These are phyloP conservation scores for Clitarchus hookeri DNA, from an alignment of 2,888 invertebrate species.

Conservation along the genomic window DNA sequence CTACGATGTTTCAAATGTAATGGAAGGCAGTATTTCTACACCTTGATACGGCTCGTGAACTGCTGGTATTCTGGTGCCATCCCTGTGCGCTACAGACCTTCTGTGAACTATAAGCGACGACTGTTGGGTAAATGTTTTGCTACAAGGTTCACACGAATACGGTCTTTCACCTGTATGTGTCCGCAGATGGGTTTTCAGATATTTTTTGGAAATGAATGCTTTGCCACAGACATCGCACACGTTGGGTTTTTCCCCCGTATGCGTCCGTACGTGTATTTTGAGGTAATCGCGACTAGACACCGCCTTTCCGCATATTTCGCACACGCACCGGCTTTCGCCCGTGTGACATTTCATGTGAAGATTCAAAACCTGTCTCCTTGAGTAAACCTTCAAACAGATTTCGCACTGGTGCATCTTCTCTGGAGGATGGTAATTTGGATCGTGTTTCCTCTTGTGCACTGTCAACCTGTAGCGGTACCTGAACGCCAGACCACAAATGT, in stretches of 20 bases:
- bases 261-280: constrained; percentile 65
- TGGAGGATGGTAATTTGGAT: constrained; percentile 50
- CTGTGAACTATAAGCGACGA: constrained; percentile 50
- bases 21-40: not conserved
- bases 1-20: not conserved
- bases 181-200: constrained; percentile 49
- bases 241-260: constrained; percentile 66
- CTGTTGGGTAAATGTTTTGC: constrained; percentile 50
- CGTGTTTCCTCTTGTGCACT: constrained; percentile 52
- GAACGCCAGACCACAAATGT: constrained; percentile 52
- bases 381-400: constrained; percentile 53
- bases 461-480: constrained; percentile 38
- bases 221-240: constrained; percentile 60
- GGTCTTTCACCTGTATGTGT: constrained; percentile 49
- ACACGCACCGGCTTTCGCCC: constrained; percentile 59
- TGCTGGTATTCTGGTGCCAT: not conserved
- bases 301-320: constrained; percentile 65
- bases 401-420: constrained; percentile 54
- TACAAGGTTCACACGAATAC: constrained; percentile 50
- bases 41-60: not conserved
- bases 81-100: constrained; percentile 33
- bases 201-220: constrained; percentile 49
- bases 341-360: constrained; percentile 54
- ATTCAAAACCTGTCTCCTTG: constrained; percentile 52
- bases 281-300: constrained; percentile 64